These are phyloP conservation scores for Pygmarrhopalites habei DNA, from an alignment of 1,140 invertebrate species.

Conservation along the genomic window DNA sequence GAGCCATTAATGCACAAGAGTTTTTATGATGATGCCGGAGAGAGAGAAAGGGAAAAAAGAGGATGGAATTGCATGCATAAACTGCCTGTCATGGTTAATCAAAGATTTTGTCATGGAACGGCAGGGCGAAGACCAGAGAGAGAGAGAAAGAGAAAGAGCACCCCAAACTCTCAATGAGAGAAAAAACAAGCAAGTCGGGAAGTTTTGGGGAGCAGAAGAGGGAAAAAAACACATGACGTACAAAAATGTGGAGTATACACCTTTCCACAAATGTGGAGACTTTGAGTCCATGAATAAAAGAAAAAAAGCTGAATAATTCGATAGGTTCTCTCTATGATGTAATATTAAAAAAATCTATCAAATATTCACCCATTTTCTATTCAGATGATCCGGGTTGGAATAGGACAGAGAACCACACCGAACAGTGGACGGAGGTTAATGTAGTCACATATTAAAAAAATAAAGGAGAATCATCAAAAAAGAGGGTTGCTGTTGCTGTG, in stretches of 20 bases:
- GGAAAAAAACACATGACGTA: not conserved
- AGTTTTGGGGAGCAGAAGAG: not conserved
- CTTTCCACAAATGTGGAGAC: not conserved
- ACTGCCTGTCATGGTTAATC: conserved; percentile 39
- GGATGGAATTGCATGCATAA: conserved; percentile 31
- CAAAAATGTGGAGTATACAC: conserved; percentile 1
- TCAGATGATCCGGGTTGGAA: not conserved
- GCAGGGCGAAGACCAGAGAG: not conserved
- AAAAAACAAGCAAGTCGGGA: not conserved
- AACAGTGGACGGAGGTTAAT: not conserved
- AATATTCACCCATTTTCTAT: conserved; percentile 6
- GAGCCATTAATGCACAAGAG: no score
- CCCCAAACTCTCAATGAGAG: no score
- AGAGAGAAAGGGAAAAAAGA: no score
- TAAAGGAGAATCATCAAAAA: conserved; percentile 15
- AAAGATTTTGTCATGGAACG: conserved; percentile 39
- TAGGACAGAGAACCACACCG: not conserved
- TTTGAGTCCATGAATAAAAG: no score
- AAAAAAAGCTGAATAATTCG: no score
- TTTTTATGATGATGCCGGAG: no score
- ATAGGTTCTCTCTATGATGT: not conserved
- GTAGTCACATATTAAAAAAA: conserved; percentile 18
- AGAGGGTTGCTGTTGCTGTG: not conserved
- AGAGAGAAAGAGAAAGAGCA: not conserved
- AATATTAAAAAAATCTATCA: conserved; percentile 1